These are phyloP conservation scores for Anodontia alba DNA, from an alignment of 2,888 invertebrate species.

Conservation along the genomic window DNA sequence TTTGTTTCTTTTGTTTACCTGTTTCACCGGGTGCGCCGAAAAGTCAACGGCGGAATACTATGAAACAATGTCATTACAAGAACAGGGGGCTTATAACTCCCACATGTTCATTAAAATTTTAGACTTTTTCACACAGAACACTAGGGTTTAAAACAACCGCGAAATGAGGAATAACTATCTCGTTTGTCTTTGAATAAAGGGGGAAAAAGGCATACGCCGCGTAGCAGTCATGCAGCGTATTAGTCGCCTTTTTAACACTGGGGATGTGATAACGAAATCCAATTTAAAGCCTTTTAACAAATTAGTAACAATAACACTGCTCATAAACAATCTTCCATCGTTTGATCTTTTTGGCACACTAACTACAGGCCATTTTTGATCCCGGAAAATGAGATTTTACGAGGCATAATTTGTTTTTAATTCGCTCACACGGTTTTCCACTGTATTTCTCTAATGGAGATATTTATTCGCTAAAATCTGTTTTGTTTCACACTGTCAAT, in stretches of 20 bases:
- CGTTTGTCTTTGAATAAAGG: too few relatives aligned
- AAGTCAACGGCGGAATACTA: too few relatives aligned
- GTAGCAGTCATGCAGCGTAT: too few relatives aligned
- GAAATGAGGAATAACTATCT: too few relatives aligned
- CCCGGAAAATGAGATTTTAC: conserved; percentile 15
- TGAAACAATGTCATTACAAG: too few relatives aligned
- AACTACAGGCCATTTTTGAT: conserved; percentile 19
- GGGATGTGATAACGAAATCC: conserved; percentile 20
- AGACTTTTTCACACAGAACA: too few relatives aligned
- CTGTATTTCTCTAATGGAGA: conserved; percentile 6
- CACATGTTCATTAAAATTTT: too few relatives aligned
- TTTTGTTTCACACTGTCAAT: conserved; percentile 14
- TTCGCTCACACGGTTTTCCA: background rate
- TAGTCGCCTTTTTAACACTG: background rate
- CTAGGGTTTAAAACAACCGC: too few relatives aligned
- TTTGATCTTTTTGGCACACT: conserved; percentile 11
- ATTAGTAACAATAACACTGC: conserved; percentile 25
- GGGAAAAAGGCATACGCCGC: too few relatives aligned
- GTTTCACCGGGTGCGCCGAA: too few relatives aligned
- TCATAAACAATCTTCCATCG: conserved; percentile 17
- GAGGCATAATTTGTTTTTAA: conserved; percentile 13
- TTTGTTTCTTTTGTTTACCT: too few relatives aligned
- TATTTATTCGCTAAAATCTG: conserved; percentile 7
- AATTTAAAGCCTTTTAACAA: conserved; percentile 35
- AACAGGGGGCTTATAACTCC: too few relatives aligned